Evolutionary conservation across 2,113 vertebrate genomes (phyloP), one percentile per base, ranked within the genome.

Genomic region (Dissostichus mawsoni): DNA sequence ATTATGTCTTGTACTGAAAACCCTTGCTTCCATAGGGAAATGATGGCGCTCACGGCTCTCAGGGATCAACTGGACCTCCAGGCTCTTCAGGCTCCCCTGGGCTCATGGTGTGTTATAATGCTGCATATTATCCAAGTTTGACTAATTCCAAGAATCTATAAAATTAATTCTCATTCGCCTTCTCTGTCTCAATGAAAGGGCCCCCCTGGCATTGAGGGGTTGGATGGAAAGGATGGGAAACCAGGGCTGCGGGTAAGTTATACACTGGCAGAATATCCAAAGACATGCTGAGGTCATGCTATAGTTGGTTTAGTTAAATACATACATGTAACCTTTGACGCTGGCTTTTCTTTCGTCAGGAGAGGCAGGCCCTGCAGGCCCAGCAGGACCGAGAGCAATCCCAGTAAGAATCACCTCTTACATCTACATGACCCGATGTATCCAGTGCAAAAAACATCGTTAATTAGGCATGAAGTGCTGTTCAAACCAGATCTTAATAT

Each of bases 171-270:
- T 63, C 41, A 57, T 76, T 14, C 50, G 5, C 13, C 9, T 23
- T 72, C 16, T 33, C 5, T 48, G 52, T 87, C 63, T 61, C 61
- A 77, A 70, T 62, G 13, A 25, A 87, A 99, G 98, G 98, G 97
- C 1, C 96, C 97, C 0, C 94, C 96, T 1, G 98, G 98, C 11
- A 87, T 98, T 80, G 97, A 98, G 8, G 98, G 98, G 50, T 83
- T 97, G 51, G 97, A 99, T 0, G 98, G 97, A 65, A 99, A 98
- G 91, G 96, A 97, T 0, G 98, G 98, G 29, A 99, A 99, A 71
- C 95, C 97, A 0, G 98, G 98, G 3, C 25, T 93, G 56, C 88
- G 96, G 94, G 98, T 98, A 91, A 96, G 80, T 83, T 48, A 13
- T 52, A 25, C 7, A 75, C 3, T 20, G 13, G 47, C 56, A 23